phyloP scores from a whole-genome alignment of 2,888 invertebrate species.

The Acanthopleura granulata region DNA sequence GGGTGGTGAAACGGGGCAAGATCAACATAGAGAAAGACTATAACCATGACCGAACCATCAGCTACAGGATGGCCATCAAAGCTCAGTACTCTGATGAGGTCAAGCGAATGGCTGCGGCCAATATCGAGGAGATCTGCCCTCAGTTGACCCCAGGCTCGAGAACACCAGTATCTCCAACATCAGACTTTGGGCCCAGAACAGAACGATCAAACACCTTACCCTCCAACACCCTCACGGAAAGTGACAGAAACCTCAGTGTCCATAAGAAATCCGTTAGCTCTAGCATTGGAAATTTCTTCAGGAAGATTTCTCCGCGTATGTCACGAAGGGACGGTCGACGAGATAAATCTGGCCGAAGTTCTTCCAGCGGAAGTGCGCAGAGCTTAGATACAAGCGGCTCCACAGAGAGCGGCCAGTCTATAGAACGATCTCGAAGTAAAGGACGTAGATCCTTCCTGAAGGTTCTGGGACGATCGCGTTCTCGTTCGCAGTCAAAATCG shows the following conservation, averaged over 20 bases:
- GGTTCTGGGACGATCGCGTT: constrained; percentile 37
- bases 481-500: constrained; percentile 12
- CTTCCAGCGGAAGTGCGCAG: constrained; percentile 48
- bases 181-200: constrained; percentile 16
- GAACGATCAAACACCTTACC: constrained; percentile 26
- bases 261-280: constrained; percentile 57
- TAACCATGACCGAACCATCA: constrained; percentile 51
- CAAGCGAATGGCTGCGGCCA: constrained; percentile 34
- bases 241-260: constrained; percentile 44
- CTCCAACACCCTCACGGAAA: constrained; percentile 30
- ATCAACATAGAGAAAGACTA: constrained; percentile 46
- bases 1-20: constrained; percentile 22
- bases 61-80: constrained; percentile 51
- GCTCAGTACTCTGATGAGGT: constrained; percentile 51
- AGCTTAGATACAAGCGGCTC: constrained; percentile 40
- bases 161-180: constrained; percentile 26
- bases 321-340: constrained; percentile 37
- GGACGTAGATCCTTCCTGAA: constrained; percentile 56
- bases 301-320: constrained; percentile 53
- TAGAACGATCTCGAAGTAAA: constrained; percentile 47
- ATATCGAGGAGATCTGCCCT: constrained; percentile 30
- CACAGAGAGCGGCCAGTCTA: constrained; percentile 27
- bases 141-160: constrained; percentile 25
- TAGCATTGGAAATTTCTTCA: constrained; percentile 63
- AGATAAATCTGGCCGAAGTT: constrained; percentile 39